phyloP scores from a whole-genome alignment of 2,113 vertebrate genomes.

The Leptodactylus fuscus region DNA sequence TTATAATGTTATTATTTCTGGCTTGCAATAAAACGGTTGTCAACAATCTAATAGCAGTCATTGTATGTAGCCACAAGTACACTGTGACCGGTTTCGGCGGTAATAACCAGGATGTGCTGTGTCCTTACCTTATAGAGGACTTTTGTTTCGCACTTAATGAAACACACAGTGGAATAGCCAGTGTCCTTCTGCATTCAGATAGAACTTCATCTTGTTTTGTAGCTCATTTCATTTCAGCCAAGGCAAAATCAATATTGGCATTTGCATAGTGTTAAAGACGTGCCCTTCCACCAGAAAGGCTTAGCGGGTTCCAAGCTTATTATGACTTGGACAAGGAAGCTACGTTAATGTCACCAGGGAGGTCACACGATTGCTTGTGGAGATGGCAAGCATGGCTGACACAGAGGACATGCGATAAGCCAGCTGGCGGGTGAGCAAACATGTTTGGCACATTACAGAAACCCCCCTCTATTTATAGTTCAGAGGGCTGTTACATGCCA shows the following conservation, averaged over 20 bases:
- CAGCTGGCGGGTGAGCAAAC: conserved; percentile 34
- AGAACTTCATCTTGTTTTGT: conserved; percentile 16
- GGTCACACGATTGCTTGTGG: conserved; percentile 23
- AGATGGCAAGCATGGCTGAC: conserved; percentile 27
- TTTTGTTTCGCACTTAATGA: neutral
- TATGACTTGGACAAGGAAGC: conserved; percentile 35
- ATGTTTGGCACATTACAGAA: conserved; percentile 6
- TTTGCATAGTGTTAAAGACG: conserved; percentile 52
- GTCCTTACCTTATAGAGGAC: conserved; percentile 1
- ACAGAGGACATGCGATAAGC: neutral
- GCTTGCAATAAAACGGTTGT: too few species aligned
- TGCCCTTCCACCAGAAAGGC: conserved; percentile 47
- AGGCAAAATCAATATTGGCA: conserved; percentile 55
- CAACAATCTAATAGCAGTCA: too few species aligned
- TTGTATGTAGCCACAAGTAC: too few species aligned
- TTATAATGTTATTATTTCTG: too few species aligned
- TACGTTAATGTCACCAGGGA: conserved; percentile 31
- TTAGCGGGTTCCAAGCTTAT: conserved; percentile 44
- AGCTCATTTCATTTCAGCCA: conserved; percentile 24
- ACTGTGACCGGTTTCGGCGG: too few species aligned
- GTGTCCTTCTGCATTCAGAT: neutral
- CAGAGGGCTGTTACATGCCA: neutral
- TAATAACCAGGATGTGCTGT: neutral
- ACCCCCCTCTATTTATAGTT: conserved; percentile 17
- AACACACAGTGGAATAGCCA: neutral